These are phyloP conservation scores for Hydrolagus affinis DNA, from an alignment of 2,113 vertebrate species.

Conservation along the genomic window DNA sequence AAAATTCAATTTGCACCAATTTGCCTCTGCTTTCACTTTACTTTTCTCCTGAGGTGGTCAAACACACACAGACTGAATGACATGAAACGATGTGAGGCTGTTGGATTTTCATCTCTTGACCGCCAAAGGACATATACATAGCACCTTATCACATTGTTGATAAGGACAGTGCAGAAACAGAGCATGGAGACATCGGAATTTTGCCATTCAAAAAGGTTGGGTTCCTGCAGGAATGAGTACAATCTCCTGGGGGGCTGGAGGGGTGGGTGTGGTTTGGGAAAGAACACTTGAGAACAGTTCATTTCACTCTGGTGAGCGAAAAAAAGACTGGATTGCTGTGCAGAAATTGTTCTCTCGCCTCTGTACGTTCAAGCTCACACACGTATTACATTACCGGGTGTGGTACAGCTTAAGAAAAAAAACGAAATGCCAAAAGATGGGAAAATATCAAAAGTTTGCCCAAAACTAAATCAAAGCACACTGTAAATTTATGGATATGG, in stretches of 20 bases:
- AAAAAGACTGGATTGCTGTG: neutral
- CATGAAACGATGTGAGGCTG: neutral
- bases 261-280: too few relatives aligned
- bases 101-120: neutral
- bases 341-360: neutral
- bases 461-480: neutral
- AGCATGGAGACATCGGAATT: neutral
- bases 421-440: neutral
- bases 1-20: neutral
- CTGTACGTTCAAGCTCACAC: neutral
- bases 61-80: neutral
- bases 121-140: too few relatives aligned
- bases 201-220: neutral
- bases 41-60: neutral
- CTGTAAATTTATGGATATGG: neutral
- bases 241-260: neutral
- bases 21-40: neutral
- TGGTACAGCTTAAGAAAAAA: neutral
- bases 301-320: neutral
- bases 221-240: neutral
- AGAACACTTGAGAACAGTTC: neutral
- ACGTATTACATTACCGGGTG: neutral
- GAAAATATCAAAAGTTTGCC: too few relatives aligned
- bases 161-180: too few relatives aligned
- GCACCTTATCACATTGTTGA: too few relatives aligned